Percentiles rank a stretch among this genome's conserved stretches.
Conservation (phyloP, 2,888 invertebrate species). For the Timandra comae region DNA sequence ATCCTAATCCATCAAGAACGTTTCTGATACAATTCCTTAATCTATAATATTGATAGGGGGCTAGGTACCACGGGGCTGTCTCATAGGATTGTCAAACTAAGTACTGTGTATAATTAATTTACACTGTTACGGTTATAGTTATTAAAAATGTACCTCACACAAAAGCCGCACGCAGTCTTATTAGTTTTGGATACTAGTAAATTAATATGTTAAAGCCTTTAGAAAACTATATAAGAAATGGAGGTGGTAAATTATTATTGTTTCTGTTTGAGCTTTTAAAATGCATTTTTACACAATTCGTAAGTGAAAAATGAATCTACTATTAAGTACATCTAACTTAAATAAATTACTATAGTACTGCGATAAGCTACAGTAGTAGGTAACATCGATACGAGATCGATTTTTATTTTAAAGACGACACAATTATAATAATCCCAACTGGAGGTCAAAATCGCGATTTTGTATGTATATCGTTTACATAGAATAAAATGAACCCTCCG, state of each 20-base stretch:
- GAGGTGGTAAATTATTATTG: slow-evolving; percentile 19
- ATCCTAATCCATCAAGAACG: background rate
- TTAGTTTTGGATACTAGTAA: slow-evolving; percentile 29
- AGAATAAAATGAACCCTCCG: too few species aligned
- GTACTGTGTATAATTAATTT: slow-evolving; percentile 14
- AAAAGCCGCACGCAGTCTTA: slow-evolving; percentile 43
- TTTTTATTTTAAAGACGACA: too few species aligned
- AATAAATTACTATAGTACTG: too few species aligned
- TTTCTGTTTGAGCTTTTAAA: slow-evolving; percentile 21
- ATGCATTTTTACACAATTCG: slow-evolving; percentile 1
- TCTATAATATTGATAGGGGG: background rate
- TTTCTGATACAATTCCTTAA: background rate
- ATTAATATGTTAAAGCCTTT: slow-evolving; percentile 12
- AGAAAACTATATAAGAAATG: background rate
- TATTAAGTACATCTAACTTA: too few species aligned
- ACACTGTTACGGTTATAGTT: slow-evolving; percentile 22
- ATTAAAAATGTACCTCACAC: slow-evolving; percentile 25
- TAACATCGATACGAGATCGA: too few species aligned
- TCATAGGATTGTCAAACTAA: background rate
- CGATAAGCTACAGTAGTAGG: too few species aligned
- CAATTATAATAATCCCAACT: too few species aligned
- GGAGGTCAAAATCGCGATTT: too few species aligned
- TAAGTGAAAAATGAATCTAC: too few species aligned
- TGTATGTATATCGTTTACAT: too few species aligned
- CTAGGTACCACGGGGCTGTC: background rate